Base-by-base conservation (phyloP, 2,888 invertebrate species). In the Phaonia tiefii region DNA sequence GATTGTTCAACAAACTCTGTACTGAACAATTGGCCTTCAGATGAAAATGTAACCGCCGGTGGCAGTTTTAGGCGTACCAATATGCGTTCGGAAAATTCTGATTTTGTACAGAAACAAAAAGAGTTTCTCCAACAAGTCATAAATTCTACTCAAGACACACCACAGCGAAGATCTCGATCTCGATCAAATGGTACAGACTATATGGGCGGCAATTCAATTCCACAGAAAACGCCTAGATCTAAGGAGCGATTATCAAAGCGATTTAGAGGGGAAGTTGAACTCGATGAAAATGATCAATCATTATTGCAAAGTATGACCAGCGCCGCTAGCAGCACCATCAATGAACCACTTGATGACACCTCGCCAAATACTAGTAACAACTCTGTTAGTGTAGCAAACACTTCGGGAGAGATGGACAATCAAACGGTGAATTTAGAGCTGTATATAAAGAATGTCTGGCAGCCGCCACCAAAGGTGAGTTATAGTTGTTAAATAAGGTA, bases 21-120 rank as follows among this genome's bases (percentile, higher is more conserved):
- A 25, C 26, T 81, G 2, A 84, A 83, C 51, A 85, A 78, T 67
- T 86, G 86, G 86, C 85, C 86, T 0, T 86, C 86, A 4, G 86
- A 86, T 13, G 87, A 86, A 46, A 85, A 85, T 56, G 13, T 54
- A 2, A 39, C 37, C 8, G 15, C 17, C 4, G 15, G 37, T 1
- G 31, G 31, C 31, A 8, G 31, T 31, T 3, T 31, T 8, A 88
- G 86, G 49, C 86, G 91, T 13, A 86, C 93, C 66, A 93, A 93
- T 75, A 93, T 93, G 92, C 91, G 94, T 72, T 93, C 93, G 7
- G 93, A 93, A 86, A 94, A 94, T 85, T 92, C 93, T 10, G 94
- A 94, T 60, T 93, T 93, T 91, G 92, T 92, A 0, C 91, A 91
- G 83, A 94, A 93, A 86, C 93, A 93, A 69, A 92, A 92, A 83